A percentile compares a stretch with the other conserved stretches of the same genome.
Evolutionary conservation across 2,113 vertebrate genomes (phyloP).

Genomic region (Mobula birostris): DNA sequence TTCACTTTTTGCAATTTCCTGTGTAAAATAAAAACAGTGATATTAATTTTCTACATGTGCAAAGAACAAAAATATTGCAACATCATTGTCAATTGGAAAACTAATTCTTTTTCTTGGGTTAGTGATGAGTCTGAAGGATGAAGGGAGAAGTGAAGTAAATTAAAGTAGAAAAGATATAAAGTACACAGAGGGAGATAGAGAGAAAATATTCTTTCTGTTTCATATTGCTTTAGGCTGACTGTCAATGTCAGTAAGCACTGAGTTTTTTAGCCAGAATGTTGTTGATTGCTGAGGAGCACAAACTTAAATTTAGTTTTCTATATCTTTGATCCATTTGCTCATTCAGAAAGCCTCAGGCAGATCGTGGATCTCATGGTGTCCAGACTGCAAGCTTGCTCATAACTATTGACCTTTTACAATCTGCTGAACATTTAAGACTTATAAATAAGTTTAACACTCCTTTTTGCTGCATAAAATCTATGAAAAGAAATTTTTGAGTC

Average conservation of each 20-base stretch:
- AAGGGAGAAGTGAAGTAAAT: not conserved
- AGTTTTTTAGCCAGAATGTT: not conserved
- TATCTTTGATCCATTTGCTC: not conserved
- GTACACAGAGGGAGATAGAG: not conserved
- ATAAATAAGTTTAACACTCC: not conserved
- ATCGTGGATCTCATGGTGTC: not conserved
- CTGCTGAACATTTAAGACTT: not conserved
- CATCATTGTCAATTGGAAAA: not conserved
- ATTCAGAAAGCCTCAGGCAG: not conserved
- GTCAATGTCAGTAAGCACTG: conserved; percentile 11
- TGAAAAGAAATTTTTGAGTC: not conserved
- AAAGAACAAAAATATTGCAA: too few relatives aligned
- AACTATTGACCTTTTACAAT: not conserved
- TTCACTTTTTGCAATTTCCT: not conserved
- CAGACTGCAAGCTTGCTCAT: not conserved
- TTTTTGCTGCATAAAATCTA: not conserved
- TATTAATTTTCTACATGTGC: not conserved
- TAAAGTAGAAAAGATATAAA: not conserved
- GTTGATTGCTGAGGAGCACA: not conserved
- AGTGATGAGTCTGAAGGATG: not conserved
- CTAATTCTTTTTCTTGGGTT: not conserved
- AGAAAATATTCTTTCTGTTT: not conserved
- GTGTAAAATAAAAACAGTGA: not conserved
- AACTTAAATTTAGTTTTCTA: not conserved
- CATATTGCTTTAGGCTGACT: not conserved